Percentiles rank a stretch among this genome's conserved stretches.
Evolutionary conservation across 2,797 vertebrate genomes (phyloP).

Genomic region (Vespertilio murinus): DNA sequence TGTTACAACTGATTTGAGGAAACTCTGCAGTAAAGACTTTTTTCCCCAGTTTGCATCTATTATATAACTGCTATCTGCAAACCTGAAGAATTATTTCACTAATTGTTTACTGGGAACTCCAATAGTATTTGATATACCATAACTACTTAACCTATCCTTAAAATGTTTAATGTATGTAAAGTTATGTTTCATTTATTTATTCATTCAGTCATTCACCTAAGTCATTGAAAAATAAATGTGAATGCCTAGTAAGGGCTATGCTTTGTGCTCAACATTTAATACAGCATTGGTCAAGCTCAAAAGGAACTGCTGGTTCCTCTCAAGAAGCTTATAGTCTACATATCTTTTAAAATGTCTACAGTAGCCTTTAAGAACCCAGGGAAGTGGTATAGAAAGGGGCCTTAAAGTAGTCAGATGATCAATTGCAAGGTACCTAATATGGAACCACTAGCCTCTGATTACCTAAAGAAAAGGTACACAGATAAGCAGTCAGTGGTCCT

Average conservation of each 20-base stretch:
- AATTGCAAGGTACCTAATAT: neutral
- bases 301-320: slow-evolving; percentile 1
- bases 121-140: neutral
- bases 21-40: neutral
- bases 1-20: neutral
- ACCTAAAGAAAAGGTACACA: slow-evolving; percentile 50
- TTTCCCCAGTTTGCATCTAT: neutral
- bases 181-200: slow-evolving; percentile 26
- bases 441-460: slow-evolving; percentile 13
- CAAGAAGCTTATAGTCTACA: neutral
- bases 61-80: neutral
- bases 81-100: neutral
- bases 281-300: neutral
- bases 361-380: neutral
- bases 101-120: neutral
- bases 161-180: slow-evolving; percentile 28
- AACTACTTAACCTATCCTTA: neutral
- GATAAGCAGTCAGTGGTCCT: slow-evolving; percentile 68
- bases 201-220: neutral
- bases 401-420: neutral
- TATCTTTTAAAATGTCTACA: neutral
- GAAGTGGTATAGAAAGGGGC: neutral
- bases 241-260: neutral
- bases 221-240: slow-evolving; percentile 29
- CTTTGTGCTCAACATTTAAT: neutral